Base-by-base conservation (phyloP, 2,888 invertebrate genomes). In the Plemyria rubiginata region DNA sequence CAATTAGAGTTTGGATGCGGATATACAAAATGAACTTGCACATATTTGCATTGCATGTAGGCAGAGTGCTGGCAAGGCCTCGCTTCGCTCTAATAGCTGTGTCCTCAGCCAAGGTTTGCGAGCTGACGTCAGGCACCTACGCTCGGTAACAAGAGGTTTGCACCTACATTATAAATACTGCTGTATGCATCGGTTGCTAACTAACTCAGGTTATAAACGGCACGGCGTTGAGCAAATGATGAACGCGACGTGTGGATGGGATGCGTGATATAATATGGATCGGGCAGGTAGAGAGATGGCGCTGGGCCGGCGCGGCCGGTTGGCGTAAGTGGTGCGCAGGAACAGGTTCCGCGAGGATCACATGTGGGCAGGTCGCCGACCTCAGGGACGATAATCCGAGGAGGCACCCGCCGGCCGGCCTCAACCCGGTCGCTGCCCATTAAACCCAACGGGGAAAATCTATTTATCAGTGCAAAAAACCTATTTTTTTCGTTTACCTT, bases 291-390 rank as follows among this genome's bases (percentile, higher is more conserved):
- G 71, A 70, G 70, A 69, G 64, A 70, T 65, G 71, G 73, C 69
- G 68, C 65, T 78, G 80, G 79, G 73, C 81, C 78, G 76, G 43
- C 15, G 15, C 73, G 79, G 76, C 79, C 72, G 75, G 74, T 77
- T 75, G 77, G 71, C 71, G 73, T 77, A 86, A 86, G 86, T 88
- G 82, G 86, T 84, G 82, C 80, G 85, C 80, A 78, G 84, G 88
- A 91, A 91, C 90, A 86, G 90, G 91, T 87, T 84, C 84, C 77
- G 81, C 80, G 79, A 81, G 79, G 85, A 87, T 85, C 87, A 89
- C 88, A 89, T 88, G 87, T 89, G 87, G 77, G 71, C 71, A 79
- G 90, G 86, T 89, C 88, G 77, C 66, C 80, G 89, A 91, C 87
- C 91, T 78, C 77, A 74, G 77, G 79, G 80, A 81, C 85, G 81